Conservation (phyloP, 1,140 invertebrate genomes). For the Lerema accius region DNA sequence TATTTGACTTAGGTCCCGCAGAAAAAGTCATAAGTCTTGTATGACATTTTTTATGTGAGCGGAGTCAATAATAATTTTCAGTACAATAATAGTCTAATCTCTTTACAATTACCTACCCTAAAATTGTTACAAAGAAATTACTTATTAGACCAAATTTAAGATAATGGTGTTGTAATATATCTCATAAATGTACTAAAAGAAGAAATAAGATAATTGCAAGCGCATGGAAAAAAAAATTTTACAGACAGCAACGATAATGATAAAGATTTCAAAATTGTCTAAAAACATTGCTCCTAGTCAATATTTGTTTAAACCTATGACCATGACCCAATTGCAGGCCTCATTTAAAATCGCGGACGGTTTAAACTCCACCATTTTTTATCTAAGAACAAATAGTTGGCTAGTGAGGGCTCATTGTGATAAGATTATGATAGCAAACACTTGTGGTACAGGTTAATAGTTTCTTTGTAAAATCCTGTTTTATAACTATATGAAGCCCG, state of each 20-base stretch:
- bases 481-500: background rate
- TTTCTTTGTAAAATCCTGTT: constrained; percentile 27
- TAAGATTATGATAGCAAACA: constrained; percentile 56
- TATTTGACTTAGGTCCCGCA: too few species aligned
- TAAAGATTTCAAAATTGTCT: background rate
- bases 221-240: too few species aligned
- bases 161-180: too few species aligned
- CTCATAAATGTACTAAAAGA: too few species aligned
- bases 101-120: too few species aligned
- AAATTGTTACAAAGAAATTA: too few species aligned
- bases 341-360: constrained; percentile 38
- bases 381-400: constrained; percentile 66
- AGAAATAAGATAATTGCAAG: too few species aligned
- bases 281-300: background rate
- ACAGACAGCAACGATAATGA: background rate
- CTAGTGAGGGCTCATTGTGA: constrained; percentile 51
- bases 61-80: too few species aligned
- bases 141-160: too few species aligned
- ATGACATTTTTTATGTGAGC: too few species aligned
- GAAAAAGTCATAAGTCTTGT: too few species aligned
- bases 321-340: constrained; percentile 59
- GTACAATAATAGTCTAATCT: too few species aligned
- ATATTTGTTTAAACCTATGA: constrained; percentile 40
- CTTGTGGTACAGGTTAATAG: constrained; percentile 43
- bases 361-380: constrained; percentile 64